Evolutionary conservation across 2,888 invertebrate genomes (phyloP), one percentile per base, ranked within the genome.

Genomic region (Carcina quercana): DNA sequence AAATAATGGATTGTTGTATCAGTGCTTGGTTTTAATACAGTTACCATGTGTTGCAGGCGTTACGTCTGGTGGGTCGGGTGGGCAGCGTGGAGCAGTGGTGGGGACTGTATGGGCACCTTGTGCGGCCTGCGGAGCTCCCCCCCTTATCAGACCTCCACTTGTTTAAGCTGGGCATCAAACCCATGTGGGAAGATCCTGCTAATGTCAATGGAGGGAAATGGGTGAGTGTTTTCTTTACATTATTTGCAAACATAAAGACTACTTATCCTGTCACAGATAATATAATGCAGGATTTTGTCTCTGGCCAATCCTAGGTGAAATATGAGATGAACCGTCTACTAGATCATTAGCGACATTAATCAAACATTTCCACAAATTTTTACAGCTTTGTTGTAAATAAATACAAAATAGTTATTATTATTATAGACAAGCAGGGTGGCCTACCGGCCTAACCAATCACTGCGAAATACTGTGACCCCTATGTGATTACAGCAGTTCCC

Each of bases 131-230:
- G 35, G 95, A 98, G 58, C 87, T 98, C 53, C 91, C 93, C 25
- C 93, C 95, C 11, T 95, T 95, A 59, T 90, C 96, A 59, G 97
- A 98, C 80, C 90, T 97, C 60, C 98, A 98, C 76, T 87, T 99
- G 39, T 99, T 99, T 79, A 98, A 98, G 87, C 89, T 96, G 56
- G 98, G 98, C 50, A 97, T 99, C 59, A 95, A 96, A 72, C 98
- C 98, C 13, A 98, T 99, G 94, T 99, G 98, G 99, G 99, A 99
- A 87, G 98, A 98, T 75, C 91, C 92, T 37, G 95, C 96, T 28
- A 99, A 99, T 82, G 91, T 93, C 65, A 92, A 93, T 70, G 98
- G 99, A 32, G 99, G 98, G 15, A 98, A 98, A 85, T 99, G 98
- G 98, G 95, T 98, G 53, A 60, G 68, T 34, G 7, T 17, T 7